phyloP scores from a whole-genome alignment of 1,140 invertebrate species.

The Ganaspis sp. region DNA sequence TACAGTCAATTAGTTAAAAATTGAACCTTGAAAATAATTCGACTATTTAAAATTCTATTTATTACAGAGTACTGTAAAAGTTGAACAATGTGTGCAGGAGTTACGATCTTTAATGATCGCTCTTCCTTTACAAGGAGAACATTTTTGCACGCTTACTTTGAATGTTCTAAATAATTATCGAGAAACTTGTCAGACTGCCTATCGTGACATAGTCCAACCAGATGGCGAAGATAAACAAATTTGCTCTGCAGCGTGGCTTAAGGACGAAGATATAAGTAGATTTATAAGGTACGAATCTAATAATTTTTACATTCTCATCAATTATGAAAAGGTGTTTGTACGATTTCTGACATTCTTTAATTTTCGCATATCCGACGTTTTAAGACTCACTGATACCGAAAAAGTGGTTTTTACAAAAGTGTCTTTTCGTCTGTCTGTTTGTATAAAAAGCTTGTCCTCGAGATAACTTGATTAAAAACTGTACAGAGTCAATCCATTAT shows the following conservation, averaged over 20 bases:
- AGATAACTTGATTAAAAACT: too few species aligned
- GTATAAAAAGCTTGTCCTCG: too few species aligned
- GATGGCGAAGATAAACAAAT: conserved; percentile 87
- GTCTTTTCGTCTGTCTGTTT: too few species aligned
- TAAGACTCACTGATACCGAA: too few species aligned
- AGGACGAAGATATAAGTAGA: conserved; percentile 95
- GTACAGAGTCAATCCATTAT: too few species aligned
- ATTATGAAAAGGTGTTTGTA: too few species aligned
- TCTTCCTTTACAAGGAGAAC: conserved; percentile 83
- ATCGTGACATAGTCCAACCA: conserved; percentile 87
- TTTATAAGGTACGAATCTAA: conserved; percentile 83
- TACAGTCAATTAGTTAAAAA: too few species aligned
- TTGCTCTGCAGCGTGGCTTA: conserved; percentile 93
- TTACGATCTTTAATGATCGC: conserved; percentile 83
- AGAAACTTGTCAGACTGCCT: conserved; percentile 86
- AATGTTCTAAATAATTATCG: conserved; percentile 84
- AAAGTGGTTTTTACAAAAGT: too few species aligned
- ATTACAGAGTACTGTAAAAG: conserved; percentile 83
- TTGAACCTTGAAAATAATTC: too few species aligned
- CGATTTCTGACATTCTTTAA: too few species aligned
- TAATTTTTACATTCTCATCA: too few species aligned
- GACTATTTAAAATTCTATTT: conserved; percentile 33
- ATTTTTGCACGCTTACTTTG: conserved; percentile 83
- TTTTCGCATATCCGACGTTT: too few species aligned
- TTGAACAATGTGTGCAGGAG: conserved; percentile 84